These are phyloP conservation scores for Podarcis cretensis DNA, from an alignment of 2,113 vertebrate genomes.

Conservation along the genomic window DNA sequence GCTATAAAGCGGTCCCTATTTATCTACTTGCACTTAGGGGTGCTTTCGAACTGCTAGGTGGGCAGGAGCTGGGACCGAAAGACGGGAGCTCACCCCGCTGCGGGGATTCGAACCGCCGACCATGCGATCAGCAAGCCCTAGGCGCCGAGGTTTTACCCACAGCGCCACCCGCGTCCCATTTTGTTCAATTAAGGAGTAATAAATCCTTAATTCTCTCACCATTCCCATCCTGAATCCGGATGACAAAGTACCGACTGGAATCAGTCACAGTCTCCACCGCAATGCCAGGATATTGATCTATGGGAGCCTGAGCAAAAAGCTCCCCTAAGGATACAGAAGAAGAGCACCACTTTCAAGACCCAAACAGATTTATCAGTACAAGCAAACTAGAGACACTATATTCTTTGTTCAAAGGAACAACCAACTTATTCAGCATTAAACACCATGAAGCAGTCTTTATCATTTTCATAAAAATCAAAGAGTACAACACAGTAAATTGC, in stretches of 20 bases:
- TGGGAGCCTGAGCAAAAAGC: constrained; percentile 92
- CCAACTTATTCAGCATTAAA: neutral
- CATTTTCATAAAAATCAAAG: neutral
- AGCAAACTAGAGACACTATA: accelerated
- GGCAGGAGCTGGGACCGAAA: too few species aligned
- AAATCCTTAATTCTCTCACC: constrained; percentile 74
- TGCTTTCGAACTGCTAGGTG: too few species aligned
- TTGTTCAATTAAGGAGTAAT: too few species aligned
- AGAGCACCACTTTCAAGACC: neutral
- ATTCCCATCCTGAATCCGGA: constrained; percentile 92
- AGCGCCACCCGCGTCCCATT: too few species aligned
- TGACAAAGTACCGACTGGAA: constrained; percentile 94
- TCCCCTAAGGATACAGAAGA: constrained; percentile 79
- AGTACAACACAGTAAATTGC: neutral
- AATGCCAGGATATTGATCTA: constrained; percentile 90
- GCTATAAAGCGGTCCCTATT: too few species aligned
- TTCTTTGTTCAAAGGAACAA: neutral
- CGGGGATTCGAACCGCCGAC: too few species aligned
- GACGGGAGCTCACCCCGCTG: too few species aligned
- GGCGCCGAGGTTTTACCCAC: too few species aligned
- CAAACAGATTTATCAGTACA: neutral
- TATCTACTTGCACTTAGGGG: too few species aligned
- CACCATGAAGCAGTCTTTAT: neutral
- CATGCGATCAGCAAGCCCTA: too few species aligned
- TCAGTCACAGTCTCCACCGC: constrained; percentile 92